phyloP scores from a whole-genome alignment of 1,140 invertebrate genomes.

The Caerostris darwini region DNA sequence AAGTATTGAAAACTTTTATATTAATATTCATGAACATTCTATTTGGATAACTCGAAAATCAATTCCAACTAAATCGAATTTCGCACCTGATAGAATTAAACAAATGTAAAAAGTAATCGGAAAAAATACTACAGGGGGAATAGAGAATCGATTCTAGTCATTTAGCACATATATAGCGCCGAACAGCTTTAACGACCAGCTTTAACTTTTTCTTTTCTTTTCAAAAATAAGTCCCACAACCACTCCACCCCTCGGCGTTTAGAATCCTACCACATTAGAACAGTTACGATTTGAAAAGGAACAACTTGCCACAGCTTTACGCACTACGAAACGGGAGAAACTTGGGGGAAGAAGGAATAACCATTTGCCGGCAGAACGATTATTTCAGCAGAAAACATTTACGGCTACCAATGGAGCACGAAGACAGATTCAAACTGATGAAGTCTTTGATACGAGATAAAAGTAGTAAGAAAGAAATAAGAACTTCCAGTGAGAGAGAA shows the following conservation, averaged over 20 bases:
- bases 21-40: conserved; percentile 50
- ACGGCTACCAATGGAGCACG: conserved; percentile 52
- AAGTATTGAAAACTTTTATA: neutral
- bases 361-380: conserved; percentile 54
- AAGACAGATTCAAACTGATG: conserved; percentile 52
- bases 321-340: neutral
- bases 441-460: conserved; percentile 59
- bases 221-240: neutral
- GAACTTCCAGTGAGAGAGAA: neutral
- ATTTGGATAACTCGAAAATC: neutral
- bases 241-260: neutral
- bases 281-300: conserved; percentile 51
- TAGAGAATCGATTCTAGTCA: conserved; percentile 41
- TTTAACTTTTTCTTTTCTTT: conserved; percentile 36
- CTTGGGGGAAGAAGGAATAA: neutral
- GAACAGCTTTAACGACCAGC: conserved; percentile 20
- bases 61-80: conserved; percentile 44
- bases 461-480: conserved; percentile 22
- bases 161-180: conserved; percentile 45
- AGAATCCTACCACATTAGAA: conserved; percentile 29
- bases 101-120: too few species aligned
- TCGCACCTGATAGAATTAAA: conserved; percentile 47
- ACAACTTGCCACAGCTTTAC: neutral
- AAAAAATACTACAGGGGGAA: neutral
- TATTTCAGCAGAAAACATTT: too few species aligned